Percentiles rank a stretch among this genome's conserved stretches.
phyloP scores from a whole-genome alignment of 2,113 vertebrate species.

The Sylvilagus bachmani region DNA sequence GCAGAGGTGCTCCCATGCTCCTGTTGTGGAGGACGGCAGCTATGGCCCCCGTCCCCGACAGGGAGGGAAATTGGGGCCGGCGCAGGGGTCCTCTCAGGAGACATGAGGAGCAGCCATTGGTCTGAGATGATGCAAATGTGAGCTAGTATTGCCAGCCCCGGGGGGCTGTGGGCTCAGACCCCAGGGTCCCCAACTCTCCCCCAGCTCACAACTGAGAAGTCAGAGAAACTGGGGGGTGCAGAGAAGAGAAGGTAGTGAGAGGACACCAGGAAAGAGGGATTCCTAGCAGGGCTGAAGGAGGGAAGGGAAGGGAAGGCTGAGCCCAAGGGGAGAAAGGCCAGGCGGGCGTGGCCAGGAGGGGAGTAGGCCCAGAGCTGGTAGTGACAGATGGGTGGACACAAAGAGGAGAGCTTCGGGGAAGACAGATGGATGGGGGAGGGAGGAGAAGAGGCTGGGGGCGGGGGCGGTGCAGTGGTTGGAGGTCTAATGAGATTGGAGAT shows the following conservation, averaged over 20 bases:
- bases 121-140: slow-evolving; percentile 69
- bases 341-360: slow-evolving; percentile 74
- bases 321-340: slow-evolving; percentile 81
- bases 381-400: slow-evolving; percentile 91
- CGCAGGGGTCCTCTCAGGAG: slow-evolving; percentile 57
- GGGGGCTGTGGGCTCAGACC: slow-evolving; percentile 15
- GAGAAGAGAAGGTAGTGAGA: not conserved
- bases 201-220: not conserved
- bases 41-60: not conserved
- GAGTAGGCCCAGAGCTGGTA: slow-evolving; percentile 83
- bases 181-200: not conserved
- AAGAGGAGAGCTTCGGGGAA: slow-evolving; percentile 86
- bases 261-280: not conserved
- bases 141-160: slow-evolving; percentile 45
- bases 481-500: slow-evolving; percentile 88
- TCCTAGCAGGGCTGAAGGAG: not conserved
- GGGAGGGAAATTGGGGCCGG: not conserved
- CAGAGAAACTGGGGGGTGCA: not conserved
- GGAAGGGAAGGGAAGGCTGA: slow-evolving; percentile 54
- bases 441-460: slow-evolving; percentile 78
- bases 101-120: slow-evolving; percentile 14
- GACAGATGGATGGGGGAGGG: slow-evolving; percentile 88
- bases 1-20: not conserved
- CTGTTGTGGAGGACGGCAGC: not conserved
- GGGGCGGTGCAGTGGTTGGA: slow-evolving; percentile 79